Percentiles rank a stretch among this genome's conserved stretches.
phyloP scores from a whole-genome alignment of 2,888 invertebrate genomes.

The Machimus rusticus region DNA sequence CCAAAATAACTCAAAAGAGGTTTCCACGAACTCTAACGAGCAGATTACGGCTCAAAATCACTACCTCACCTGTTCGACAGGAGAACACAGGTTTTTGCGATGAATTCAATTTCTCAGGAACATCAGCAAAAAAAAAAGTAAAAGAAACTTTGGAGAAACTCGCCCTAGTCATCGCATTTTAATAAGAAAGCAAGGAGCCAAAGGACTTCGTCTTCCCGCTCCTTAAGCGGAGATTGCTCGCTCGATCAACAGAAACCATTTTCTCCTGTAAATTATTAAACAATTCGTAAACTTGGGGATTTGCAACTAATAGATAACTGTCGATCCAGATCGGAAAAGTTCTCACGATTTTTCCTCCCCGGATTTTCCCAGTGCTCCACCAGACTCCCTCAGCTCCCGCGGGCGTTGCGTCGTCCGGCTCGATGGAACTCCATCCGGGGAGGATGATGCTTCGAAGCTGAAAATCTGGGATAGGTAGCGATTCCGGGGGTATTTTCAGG shows the following conservation, averaged over 20 bases:
- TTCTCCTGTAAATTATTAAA: not conserved
- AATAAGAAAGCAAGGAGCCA: not conserved
- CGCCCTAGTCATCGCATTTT: not conserved
- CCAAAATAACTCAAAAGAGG: not conserved
- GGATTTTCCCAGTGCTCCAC: not conserved
- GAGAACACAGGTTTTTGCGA: not conserved
- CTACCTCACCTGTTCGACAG: not conserved
- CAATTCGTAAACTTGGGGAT: not conserved
- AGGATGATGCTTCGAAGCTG: not conserved
- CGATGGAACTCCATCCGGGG: not conserved
- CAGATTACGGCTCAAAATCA: not conserved
- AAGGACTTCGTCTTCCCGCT: not conserved
- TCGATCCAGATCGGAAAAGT: conserved; percentile 10
- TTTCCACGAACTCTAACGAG: not conserved
- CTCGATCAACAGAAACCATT: not conserved
- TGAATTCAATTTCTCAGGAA: not conserved
- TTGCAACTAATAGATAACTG: conserved; percentile 16
- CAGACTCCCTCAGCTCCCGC: not conserved
- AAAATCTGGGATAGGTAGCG: not conserved
- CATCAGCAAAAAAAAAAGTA: not conserved
- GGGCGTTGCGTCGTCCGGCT: not conserved
- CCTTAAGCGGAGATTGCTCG: not conserved
- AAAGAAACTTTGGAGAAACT: not conserved
- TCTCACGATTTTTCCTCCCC: not conserved
- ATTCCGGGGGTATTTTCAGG: not conserved